phyloP scores from a whole-genome alignment of 1,140 invertebrate species.

The Dysdera silvatica region DNA sequence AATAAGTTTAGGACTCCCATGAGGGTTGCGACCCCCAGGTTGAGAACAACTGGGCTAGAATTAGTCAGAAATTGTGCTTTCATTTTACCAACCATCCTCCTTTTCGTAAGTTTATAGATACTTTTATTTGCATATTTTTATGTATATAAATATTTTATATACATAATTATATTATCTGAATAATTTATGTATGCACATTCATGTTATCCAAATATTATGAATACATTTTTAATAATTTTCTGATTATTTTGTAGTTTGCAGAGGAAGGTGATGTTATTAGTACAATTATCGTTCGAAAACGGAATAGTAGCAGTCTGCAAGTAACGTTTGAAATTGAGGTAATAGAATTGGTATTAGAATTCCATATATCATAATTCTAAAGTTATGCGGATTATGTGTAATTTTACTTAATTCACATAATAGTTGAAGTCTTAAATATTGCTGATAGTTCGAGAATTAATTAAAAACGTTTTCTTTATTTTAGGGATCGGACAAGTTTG shows the following conservation, averaged over 20 bases:
- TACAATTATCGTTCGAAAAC: constrained; percentile 66
- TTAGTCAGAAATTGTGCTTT: too few relatives aligned
- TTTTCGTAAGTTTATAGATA: too few relatives aligned
- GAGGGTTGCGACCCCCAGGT: too few relatives aligned
- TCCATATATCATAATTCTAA: neutral
- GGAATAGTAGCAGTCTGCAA: constrained; percentile 62
- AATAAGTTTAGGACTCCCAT: too few relatives aligned
- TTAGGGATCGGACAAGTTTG: constrained; percentile 60
- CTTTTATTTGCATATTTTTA: too few relatives aligned
- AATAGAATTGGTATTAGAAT: constrained; percentile 28
- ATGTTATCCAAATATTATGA: neutral
- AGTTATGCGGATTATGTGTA: neutral
- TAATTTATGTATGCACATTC: too few relatives aligned
- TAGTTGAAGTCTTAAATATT: neutral
- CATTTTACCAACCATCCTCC: too few relatives aligned
- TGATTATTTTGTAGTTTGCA: constrained; percentile 54
- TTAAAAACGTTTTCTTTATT: constrained; percentile 39
- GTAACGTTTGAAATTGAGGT: constrained; percentile 72
- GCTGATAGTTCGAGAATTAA: neutral
- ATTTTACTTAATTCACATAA: constrained; percentile 1
- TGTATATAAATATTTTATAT: too few relatives aligned
- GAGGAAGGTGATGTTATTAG: constrained; percentile 70
- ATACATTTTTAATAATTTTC: neutral
- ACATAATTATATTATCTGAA: too few relatives aligned
- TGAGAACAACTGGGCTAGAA: too few relatives aligned